These are phyloP conservation scores for Sylvia borin DNA, from an alignment of 2,797 vertebrate genomes.

Conservation along the genomic window DNA sequence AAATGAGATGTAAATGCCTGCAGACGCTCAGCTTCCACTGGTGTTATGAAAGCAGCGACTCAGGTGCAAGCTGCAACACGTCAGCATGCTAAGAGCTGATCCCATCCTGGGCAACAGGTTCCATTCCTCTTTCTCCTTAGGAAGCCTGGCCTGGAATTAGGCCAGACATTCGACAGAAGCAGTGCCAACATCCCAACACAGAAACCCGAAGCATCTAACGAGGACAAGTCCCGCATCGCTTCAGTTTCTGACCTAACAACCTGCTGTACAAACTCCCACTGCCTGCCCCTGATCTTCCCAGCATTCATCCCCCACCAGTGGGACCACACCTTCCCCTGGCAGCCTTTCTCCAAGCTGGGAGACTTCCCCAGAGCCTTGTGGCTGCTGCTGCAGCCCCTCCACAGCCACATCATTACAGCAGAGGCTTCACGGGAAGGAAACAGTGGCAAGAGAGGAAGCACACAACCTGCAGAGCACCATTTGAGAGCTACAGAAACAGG, in stretches of 20 bases:
- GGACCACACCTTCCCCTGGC: not conserved
- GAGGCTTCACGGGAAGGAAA: not conserved
- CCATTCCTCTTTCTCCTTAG: not conserved
- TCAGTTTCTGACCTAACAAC: not conserved
- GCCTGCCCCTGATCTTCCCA: not conserved
- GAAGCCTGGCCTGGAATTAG: not conserved
- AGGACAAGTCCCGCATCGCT: not conserved
- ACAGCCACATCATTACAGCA: not conserved
- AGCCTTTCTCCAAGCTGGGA: not conserved
- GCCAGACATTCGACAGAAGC: rapidly evolving
- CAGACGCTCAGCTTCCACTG: not conserved
- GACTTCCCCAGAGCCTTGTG: not conserved
- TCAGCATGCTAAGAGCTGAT: not conserved
- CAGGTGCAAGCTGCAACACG: slow-evolving; percentile 10
- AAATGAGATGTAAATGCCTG: not conserved
- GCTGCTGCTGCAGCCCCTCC: not conserved
- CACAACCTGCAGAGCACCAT: not conserved
- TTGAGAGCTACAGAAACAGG: not conserved
- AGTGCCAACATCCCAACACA: not conserved
- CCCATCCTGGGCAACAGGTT: slow-evolving; percentile 17
- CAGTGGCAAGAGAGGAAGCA: not conserved
- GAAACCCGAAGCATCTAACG: not conserved
- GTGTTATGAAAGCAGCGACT: slow-evolving; percentile 30
- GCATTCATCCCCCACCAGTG: not conserved
- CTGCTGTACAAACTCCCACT: not conserved